Conservation (phyloP, 2,888 invertebrate genomes). For the Hyalella azteca region DNA sequence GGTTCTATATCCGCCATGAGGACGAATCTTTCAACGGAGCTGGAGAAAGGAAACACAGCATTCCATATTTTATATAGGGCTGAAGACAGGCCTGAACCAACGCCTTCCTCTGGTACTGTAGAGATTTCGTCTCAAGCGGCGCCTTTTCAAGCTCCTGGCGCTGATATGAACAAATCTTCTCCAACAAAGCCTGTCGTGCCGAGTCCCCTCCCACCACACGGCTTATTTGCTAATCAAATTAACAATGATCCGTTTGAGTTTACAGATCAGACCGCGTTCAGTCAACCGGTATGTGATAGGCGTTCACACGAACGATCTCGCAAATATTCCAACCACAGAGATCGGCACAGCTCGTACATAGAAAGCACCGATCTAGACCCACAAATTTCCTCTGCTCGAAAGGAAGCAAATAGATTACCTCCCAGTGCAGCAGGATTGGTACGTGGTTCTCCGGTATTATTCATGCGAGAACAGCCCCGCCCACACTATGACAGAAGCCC, state of each 20-base stretch:
- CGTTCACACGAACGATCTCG: not conserved
- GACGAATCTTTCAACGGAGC: conserved; percentile 56
- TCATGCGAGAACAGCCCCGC: not conserved
- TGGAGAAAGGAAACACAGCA: conserved; percentile 55
- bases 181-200: not conserved
- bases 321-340: not conserved
- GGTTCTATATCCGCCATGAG: conserved; percentile 58
- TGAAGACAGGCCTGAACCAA: conserved; percentile 34
- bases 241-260: too few species aligned
- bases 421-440: not conserved
- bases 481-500: not conserved
- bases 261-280: not conserved
- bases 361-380: too few species aligned
- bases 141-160: too few species aligned
- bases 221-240: too few species aligned
- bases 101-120: conserved; percentile 16
- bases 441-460: not conserved
- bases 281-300: not conserved
- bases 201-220: too few species aligned
- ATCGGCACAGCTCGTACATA: not conserved
- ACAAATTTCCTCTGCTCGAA: too few species aligned
- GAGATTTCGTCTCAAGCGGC: not conserved
- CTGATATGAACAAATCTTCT: not conserved
- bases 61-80: conserved; percentile 58
- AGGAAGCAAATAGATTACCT: not conserved